Base-by-base conservation (phyloP, 2,888 invertebrate genomes). In the Drosophila sordidapex region DNA sequence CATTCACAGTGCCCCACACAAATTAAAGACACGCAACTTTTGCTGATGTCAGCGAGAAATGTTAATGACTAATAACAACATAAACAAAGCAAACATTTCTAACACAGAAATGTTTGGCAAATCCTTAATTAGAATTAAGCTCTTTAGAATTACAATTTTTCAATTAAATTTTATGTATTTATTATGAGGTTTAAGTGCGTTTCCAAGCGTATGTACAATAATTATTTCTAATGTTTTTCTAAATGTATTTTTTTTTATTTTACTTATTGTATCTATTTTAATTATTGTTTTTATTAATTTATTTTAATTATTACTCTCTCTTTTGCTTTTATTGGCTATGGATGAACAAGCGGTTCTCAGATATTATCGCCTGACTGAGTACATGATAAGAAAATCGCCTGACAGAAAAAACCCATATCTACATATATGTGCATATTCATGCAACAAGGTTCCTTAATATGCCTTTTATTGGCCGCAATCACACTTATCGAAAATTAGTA, bases 31-130 rank as follows among this genome's bases (percentile, higher is more conserved):
- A 70, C 49, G 57, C 56, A 29, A 71, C 7, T 49, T 43, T 27
- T 40, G 61, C 79, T 78, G 82, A 78, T 78, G 82, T 78, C 78
- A 76, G 81, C 69, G 21, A 57, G 43, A 43, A 38, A 53, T 10
- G 63, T 59, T 80, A 35, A 58, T 68, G 71, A 76, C 60, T 76
- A 75, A 75, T 64, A 29, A 13, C 10, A 15, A 25, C 15, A 8
- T 43, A 21, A 43, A 21, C 43, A 21, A 21, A 43, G 21, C 21
- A 56, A 46, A 60, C 2, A 58, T 0, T 35, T 31, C 53, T 64
- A 78, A 43, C 59, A 31, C 8, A n/a, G 1, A 33, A 49, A 27
- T 27, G 11, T 1, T 25, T 38, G 2, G n/a, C 13, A 46, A 46
- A 46, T 25, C 25, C 46, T 15, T 25, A 46, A 46, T 46, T 46